Base-by-base conservation (phyloP, 2,888 invertebrate species). In the Trissoscelio sp. region DNA sequence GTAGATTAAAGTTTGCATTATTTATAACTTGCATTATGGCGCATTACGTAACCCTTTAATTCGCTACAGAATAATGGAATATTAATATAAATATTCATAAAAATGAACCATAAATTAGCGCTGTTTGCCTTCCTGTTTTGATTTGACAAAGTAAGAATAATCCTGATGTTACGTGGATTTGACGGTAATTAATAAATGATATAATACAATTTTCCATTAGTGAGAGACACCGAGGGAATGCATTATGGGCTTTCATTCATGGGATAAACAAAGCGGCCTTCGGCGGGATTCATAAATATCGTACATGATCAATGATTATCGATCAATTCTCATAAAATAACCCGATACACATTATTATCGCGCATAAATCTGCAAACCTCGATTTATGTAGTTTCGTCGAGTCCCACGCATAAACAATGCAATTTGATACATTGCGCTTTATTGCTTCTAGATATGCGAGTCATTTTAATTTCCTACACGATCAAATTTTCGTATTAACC, bases 181-280 rank as follows among this genome's bases (percentile, higher is more conserved):
- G 31, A 28, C 12, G 14, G 14, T 42, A 39, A 67, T 53, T 67
- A 53, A 67, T 53, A 42, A 55, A 57, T 69, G 57, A 58, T 72
- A 60, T 60, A 72, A 72, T 72, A 31, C 51, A 18, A 31, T 28
- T 72, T 42, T 53, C 51, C 60, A 62, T 62, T 72, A 62, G 62
- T 12, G 22, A 20, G 58, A 46, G 57, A 44, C 51, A 11, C 12
- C 16, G 12, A 12, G 44, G 6, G 58, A 67, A 42, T 3, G n/a
- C 57, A 22, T 53, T 64, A 46, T 66, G 37, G 53, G 48, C 58
- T 58, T 51, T 58, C 67, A 77, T 77, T 69, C 53, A 53, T 69
- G 67, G 46, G 60, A 69, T 77, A 44, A 77, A 77, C 77, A 77
- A 69, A 62, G 31, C 12, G 70, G 48, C 77, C 77, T 78, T 78